Base-by-base conservation (phyloP, 2,797 vertebrate genomes). In the Chrosomus eos region DNA sequence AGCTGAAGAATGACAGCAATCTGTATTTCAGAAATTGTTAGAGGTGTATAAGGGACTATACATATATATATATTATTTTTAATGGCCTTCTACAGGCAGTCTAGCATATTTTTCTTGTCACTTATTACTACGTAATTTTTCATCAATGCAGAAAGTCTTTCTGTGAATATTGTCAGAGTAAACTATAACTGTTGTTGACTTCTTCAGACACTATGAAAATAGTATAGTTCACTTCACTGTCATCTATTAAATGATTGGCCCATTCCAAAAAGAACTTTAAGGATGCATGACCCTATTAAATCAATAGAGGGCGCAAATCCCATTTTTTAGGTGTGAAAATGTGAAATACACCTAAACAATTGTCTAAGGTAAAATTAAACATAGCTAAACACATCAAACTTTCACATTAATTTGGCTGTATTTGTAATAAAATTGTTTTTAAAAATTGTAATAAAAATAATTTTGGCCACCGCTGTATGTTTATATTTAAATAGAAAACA, bases 1-100 rank as follows among this genome's bases (percentile, higher is more conserved):
- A 79, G 74, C 23, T 70, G 82, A 90, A 74, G 68, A 38, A 40
- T 83, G 72, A 76, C 45, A 36, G 31, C 45, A 80, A 53, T 78
- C 55, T 62, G 53, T 23, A 45, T 82, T 43, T 76, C 72, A 66
- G 23, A n/a, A 31, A 40, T 83, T 31, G 81, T 83, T 53, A 23
- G 19, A 45, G 18, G 3, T 74, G 51, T 62, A 82, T 82, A 74
- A 51, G 5, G 5, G 48, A 64, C 48, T 48, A n/a, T n/a, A n/a
- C n/a, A 33, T 33, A 33, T 33, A 33, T 33, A 40, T 0, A 40
- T 10, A 40, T 40, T 10, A 40, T 40, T 48, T 51, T 71, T 64
- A 58, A 40, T 26, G 55, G 62, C 55, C 81, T 74, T 74, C 70
- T 62, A 21, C 31, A 0, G 21, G 19, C 70, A 33, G 26, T 60